Evolutionary conservation across 2,888 invertebrate species (phyloP).

Genomic region (Deilephila elpenor): DNA sequence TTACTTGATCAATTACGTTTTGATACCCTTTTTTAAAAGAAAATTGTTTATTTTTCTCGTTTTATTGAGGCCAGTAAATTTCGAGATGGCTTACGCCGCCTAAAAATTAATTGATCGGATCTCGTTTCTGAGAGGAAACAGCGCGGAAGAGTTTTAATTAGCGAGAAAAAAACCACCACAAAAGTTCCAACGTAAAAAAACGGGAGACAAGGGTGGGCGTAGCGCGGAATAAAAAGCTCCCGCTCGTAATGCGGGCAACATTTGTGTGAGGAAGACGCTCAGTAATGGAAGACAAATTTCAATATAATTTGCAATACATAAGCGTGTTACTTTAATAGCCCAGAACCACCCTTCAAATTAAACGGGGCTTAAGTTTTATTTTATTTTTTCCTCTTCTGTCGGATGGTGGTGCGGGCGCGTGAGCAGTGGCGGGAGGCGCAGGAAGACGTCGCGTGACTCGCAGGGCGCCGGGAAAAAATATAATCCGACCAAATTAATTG

Average conservation of each 20-base stretch:
- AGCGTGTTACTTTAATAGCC: constrained; percentile 86
- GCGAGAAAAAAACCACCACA: constrained; percentile 82
- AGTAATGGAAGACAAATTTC: constrained; percentile 85
- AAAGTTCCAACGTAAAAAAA: constrained; percentile 82
- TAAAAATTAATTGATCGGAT: constrained; percentile 84
- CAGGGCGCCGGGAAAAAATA: constrained; percentile 73
- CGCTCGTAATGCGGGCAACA: constrained; percentile 84
- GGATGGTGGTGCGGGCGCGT: constrained; percentile 71
- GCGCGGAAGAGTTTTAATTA: constrained; percentile 85
- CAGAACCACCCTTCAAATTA: constrained; percentile 86
- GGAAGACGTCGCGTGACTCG: constrained; percentile 56
- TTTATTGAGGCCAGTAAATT: constrained; percentile 78
- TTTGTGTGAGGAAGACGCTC: constrained; percentile 84
- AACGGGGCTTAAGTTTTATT: constrained; percentile 85
- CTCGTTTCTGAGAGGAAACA: constrained; percentile 82
- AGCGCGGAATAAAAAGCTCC: constrained; percentile 81
- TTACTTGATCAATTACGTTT: constrained; percentile 77
- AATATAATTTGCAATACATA: constrained; percentile 86
- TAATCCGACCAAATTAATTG: constrained; percentile 85
- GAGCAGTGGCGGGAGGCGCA: constrained; percentile 55
- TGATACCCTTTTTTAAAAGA: constrained; percentile 68
- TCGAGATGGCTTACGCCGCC: constrained; percentile 78
- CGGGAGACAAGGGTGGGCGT: constrained; percentile 83
- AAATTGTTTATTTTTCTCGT: constrained; percentile 58
- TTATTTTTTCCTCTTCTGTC: constrained; percentile 81